phyloP scores from a whole-genome alignment of 2,113 vertebrate genomes.

The Apeltes quadracus region DNA sequence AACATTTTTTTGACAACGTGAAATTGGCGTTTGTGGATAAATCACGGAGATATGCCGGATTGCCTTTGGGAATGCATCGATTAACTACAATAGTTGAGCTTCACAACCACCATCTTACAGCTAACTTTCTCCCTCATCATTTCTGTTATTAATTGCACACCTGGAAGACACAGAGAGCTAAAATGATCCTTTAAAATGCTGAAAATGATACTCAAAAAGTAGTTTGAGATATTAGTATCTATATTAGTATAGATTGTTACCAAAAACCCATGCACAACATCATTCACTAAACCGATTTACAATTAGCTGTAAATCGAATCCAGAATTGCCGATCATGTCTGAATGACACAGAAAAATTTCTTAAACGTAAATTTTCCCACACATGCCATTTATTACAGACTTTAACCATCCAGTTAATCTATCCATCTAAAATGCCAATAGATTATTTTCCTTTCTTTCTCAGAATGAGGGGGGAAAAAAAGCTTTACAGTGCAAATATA shows the following conservation, averaged over 20 bases:
- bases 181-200: neutral
- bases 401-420: slow-evolving; percentile 48
- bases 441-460: slow-evolving; percentile 40
- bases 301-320: neutral
- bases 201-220: neutral
- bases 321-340: slow-evolving; percentile 18
- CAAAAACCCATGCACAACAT: neutral
- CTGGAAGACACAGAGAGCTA: neutral
- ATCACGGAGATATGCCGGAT: neutral
- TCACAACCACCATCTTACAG: neutral
- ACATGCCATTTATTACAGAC: slow-evolving; percentile 49
- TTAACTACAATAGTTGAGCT: neutral
- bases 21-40: neutral
- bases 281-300: neutral
- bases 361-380: slow-evolving; percentile 13
- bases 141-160: neutral
- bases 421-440: slow-evolving; percentile 22
- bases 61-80: neutral
- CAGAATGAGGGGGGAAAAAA: slow-evolving; percentile 21
- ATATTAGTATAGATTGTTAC: too few species aligned
- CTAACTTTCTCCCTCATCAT: neutral
- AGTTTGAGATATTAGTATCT: too few species aligned
- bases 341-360: slow-evolving; percentile 16
- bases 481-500: slow-evolving; percentile 27
- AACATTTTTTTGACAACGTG: neutral